A percentile compares a stretch with the other conserved stretches of the same genome.
Evolutionary conservation across 2,113 vertebrate species (phyloP).

Genomic region (Syngnathoides biaculeatus): DNA sequence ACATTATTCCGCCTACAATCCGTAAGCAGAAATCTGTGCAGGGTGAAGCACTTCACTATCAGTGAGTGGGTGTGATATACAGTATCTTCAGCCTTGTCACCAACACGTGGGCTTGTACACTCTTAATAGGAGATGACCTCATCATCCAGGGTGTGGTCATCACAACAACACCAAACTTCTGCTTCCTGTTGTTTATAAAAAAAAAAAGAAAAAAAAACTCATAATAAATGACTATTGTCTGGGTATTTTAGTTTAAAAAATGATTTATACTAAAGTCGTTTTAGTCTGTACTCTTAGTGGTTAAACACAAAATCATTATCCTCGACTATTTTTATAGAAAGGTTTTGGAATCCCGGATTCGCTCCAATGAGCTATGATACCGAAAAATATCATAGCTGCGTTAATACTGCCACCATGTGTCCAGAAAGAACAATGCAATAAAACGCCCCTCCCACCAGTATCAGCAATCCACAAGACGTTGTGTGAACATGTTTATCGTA

Average conservation of each 20-base stretch:
- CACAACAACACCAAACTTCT: conserved; percentile 37
- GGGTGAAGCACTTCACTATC: background rate
- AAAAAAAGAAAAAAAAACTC: background rate
- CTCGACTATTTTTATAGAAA: background rate
- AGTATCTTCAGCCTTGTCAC: background rate
- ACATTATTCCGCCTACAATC: no score
- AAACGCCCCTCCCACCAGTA: background rate
- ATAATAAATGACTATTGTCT: background rate
- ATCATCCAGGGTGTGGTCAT: conserved; percentile 81
- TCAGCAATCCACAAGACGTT: background rate
- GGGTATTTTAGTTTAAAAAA: background rate
- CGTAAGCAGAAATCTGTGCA: no score
- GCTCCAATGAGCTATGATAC: background rate
- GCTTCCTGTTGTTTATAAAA: conserved; percentile 8
- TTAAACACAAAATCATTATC: background rate
- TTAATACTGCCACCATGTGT: conserved; percentile 49
- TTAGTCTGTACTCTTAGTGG: background rate
- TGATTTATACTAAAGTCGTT: background rate
- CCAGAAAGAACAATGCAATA: background rate
- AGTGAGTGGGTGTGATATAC: conserved; percentile 6
- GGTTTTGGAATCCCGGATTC: background rate
- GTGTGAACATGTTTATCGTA: no score
- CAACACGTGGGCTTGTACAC: background rate
- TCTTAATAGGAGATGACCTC: conserved; percentile 74
- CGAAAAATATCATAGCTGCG: background rate